Evolutionary conservation across 2,113 vertebrate species (phyloP).

Genomic region (mouse (Mus musculus)): DNA sequence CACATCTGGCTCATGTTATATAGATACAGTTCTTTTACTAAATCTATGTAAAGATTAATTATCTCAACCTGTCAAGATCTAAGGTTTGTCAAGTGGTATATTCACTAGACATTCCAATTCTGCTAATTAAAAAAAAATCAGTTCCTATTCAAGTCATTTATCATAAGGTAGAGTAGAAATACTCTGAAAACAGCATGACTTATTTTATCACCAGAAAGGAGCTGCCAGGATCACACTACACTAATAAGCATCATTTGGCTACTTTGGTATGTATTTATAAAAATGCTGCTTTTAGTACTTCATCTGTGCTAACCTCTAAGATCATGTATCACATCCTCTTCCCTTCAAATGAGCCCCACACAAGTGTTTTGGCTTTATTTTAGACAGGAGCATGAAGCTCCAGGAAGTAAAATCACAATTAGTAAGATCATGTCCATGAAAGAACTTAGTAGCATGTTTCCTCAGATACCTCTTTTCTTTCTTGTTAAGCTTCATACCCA

Average conservation of each 20-base stretch:
- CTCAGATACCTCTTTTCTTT: background rate
- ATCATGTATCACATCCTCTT: background rate
- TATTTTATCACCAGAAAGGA: background rate
- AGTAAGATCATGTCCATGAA: background rate
- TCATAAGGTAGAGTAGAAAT: background rate
- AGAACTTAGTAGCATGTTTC: background rate
- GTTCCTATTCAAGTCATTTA: constrained; percentile 53
- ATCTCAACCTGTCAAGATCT: constrained; percentile 52
- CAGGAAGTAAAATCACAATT: background rate
- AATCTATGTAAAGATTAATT: constrained; percentile 54
- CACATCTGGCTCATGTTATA: constrained; percentile 62
- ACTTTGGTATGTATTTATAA: background rate
- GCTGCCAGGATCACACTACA: background rate
- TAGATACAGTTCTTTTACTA: background rate
- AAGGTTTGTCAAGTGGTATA: constrained; percentile 49
- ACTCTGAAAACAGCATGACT: background rate
- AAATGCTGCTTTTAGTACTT: background rate
- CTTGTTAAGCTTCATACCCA: background rate
- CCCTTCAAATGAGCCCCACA: background rate
- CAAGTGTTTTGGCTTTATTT: background rate
- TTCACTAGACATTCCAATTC: constrained; percentile 46
- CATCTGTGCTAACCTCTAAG: background rate
- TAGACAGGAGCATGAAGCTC: background rate
- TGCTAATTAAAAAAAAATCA: constrained; percentile 26
- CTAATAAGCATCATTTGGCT: background rate